Base-by-base conservation (phyloP, 1,140 invertebrate species). In the Polypedilum vanderplanki region DNA sequence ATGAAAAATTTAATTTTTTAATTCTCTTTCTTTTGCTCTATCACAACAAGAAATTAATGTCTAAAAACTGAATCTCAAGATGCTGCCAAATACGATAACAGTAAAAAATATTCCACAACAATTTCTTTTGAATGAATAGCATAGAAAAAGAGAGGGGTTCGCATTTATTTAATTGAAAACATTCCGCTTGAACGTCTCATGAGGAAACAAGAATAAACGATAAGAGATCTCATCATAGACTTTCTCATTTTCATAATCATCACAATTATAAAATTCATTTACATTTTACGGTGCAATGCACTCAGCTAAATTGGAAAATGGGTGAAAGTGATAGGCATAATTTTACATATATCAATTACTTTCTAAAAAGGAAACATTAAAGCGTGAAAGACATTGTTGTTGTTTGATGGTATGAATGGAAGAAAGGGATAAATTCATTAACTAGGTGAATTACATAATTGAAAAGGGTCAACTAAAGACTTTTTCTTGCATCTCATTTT, bases 211-310 rank as follows among this genome's bases (percentile, higher is more conserved):
- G 46, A 33, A 33, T 15, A 12, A 15, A 12, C 46, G 46, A 57
- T 57, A 57, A 57, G 46, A 33, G 24, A 33, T 33, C 24, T 33
- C 46, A 57, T 57, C 10, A 57, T 57, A 4, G 46, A 12, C 12
- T n/a, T 57, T n/a, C 12, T 57, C 9, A 15, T 57, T 57, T 57
- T 57, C 46, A 57, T 57, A 57, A 15, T 57, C 46, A 57, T 57
- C 46, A 57, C n/a, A 57, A 57, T 57, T 57, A 57, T 57, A 57
- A 57, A 57, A 57, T 57, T 57, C 46, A 57, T 57, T 57, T 57
- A 57, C 46, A 57, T 57, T 57, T 57, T 57, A 57, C 46, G 46
- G 46, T 57, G 46, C 46, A 57, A n/a, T 57, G 46, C 46, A 57
- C 46, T 57, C n/a, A 57, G 46, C 46, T 57, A 57, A 57, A 57